Evolutionary conservation across 2,797 vertebrate genomes (phyloP), one percentile per base, ranked within the genome.

Genomic region (Silurus aristotelis): DNA sequence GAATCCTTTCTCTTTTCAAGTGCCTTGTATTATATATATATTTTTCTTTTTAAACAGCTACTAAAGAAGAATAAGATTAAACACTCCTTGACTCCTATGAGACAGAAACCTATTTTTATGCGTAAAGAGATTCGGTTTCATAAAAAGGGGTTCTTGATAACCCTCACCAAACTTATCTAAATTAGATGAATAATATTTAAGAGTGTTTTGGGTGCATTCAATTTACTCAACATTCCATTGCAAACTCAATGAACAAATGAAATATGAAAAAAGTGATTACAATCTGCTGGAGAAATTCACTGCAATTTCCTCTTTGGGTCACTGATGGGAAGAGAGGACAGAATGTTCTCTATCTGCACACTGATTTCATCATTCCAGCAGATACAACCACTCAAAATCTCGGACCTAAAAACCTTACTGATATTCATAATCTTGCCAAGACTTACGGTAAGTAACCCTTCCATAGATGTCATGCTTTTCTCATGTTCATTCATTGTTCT

Each of bases 381-480:
- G 73, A 25, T 76, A 58, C 31, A 76, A 20, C 25, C 48, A 58
- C 5, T 1, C 13, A 52, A 20, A 58, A 76, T 58, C 15, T 76
- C 25, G 15, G 19, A 58, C 25, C 73, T 31, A 76, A 56, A 31
- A 25, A 58, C 15, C 0, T 19, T 56, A 19, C 12, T 76, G 73
- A 58, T 31, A 76, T 56, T 58, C 73, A 56, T 56, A 76, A 31
- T 56, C 52, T 31, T 76, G 15, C 73, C 58, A 25, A 56, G 15
- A 31, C 27, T 10, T 31, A 56, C n/a, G 31, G 9, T 7, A 73
- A 73, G 22, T 20, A 52, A 14, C 43, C 71, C 71, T 2, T 60
- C 38, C 38, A 38, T 77, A 58, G 75, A 60, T 58, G 55, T 58
- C 55, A 58, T 60, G 55, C 75, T 77, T 77, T 77, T 76, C 55